A percentile compares a stretch with the other conserved stretches of the same genome.
These are phyloP conservation scores for Hypocryptadius cinnamomeus DNA, from an alignment of 2,113 vertebrate species.

Conservation along the genomic window DNA sequence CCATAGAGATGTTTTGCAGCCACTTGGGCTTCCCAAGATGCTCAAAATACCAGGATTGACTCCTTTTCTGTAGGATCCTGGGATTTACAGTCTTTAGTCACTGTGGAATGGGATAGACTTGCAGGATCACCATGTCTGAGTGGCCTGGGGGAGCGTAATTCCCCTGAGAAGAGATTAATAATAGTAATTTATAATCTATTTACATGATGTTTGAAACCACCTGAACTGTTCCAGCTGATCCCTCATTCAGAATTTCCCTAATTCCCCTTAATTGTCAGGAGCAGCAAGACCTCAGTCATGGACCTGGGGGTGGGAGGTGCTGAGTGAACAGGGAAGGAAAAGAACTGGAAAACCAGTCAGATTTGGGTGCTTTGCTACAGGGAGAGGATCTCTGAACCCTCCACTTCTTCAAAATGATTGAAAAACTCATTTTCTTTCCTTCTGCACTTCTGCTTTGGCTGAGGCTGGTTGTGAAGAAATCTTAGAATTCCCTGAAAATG, in stretches of 20 bases:
- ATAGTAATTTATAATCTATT: not conserved
- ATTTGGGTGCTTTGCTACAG: not conserved
- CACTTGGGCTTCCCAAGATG: not conserved
- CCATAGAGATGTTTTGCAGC: not conserved
- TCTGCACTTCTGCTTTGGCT: accelerated
- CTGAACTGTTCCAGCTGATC: accelerated
- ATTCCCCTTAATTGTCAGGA: not conserved
- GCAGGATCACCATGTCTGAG: accelerated
- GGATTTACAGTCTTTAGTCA: not conserved
- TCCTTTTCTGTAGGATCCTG: not conserved
- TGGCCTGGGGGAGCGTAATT: too few relatives aligned
- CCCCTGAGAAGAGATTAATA: not conserved
- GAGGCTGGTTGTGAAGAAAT: accelerated
- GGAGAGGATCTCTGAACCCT: not conserved
- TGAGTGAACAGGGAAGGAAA: not conserved
- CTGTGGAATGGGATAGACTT: accelerated
- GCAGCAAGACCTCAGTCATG: accelerated
- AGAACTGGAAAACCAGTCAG: not conserved
- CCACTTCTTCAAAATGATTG: not conserved
- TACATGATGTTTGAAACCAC: not conserved
- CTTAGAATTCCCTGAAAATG: not conserved
- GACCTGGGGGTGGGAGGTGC: not conserved
- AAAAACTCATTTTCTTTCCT: not conserved
- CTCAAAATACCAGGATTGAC: accelerated
- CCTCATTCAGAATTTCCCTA: not conserved